These are phyloP conservation scores for Chrysochloris asiatica DNA, from an alignment of 2,113 vertebrate species.

Conservation along the genomic window DNA sequence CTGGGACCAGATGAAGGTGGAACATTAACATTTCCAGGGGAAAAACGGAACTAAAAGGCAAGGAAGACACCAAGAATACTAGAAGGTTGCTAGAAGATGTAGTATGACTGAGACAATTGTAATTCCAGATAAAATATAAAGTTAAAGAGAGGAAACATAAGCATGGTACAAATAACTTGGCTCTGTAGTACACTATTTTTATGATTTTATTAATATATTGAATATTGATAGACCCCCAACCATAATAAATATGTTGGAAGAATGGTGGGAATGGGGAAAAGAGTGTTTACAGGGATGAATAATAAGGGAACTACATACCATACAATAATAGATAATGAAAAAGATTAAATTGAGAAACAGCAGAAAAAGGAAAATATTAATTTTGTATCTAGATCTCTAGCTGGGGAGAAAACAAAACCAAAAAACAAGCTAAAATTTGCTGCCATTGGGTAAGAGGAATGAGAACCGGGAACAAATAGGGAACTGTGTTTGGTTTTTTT, in stretches of 20 bases:
- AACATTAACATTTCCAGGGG: not conserved
- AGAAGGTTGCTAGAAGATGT: not conserved
- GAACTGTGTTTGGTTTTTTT: no score
- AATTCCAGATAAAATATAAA: constrained; percentile 48
- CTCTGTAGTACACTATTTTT: not conserved
- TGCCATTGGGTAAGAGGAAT: not conserved
- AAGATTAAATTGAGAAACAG: constrained; percentile 11
- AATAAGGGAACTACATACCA: not conserved
- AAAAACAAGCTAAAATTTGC: not conserved
- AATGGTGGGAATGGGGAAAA: not conserved
- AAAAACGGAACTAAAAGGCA: not conserved
- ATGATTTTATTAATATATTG: not conserved
- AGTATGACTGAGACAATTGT: not conserved
- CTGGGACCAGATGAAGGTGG: not conserved
- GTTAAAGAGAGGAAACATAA: constrained; percentile 9
- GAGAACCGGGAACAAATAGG: no score
- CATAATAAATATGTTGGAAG: not conserved
- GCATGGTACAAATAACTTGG: not conserved
- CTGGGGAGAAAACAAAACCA: not conserved
- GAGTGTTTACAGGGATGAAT: no score
- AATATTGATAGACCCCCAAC: not conserved
- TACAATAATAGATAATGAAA: not conserved
- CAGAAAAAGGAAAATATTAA: not conserved
- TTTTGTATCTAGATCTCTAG: constrained; percentile 12
- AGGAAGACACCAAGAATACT: not conserved